Evolutionary conservation across 2,888 invertebrate genomes (phyloP).

Genomic region (Leuctra nigra): DNA sequence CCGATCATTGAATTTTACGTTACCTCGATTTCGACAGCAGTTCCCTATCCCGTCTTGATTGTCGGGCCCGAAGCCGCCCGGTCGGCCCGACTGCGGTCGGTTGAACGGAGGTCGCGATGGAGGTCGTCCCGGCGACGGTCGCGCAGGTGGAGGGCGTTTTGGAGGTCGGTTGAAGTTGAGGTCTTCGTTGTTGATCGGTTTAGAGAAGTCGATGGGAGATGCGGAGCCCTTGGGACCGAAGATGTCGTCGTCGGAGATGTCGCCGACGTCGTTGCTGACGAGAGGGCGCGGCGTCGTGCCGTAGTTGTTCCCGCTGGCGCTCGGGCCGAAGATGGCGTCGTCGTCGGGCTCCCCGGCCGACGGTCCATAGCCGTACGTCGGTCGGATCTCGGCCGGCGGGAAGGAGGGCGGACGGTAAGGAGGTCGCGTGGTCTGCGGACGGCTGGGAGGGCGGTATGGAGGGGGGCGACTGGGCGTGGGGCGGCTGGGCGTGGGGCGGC

Average conservation of each 20-base stretch:
- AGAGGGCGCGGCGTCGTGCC: background rate
- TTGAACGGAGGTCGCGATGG: background rate
- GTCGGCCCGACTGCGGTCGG: background rate
- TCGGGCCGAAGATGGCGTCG: conserved; percentile 24
- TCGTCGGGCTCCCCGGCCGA: conserved; percentile 10
- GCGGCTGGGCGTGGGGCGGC: background rate
- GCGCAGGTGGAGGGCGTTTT: background rate
- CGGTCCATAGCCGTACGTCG: conserved; percentile 15
- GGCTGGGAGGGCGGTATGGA: background rate
- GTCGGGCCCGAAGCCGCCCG: conserved; percentile 2
- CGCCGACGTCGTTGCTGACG: background rate
- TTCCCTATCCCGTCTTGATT: conserved; percentile 27
- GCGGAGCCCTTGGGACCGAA: background rate
- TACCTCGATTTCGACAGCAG: conserved; percentile 26
- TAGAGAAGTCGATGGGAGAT: background rate
- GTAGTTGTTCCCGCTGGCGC: conserved; percentile 1
- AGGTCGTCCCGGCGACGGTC: background rate
- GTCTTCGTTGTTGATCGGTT: conserved; percentile 6
- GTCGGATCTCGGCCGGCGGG: background rate
- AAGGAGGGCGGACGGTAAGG: no score
- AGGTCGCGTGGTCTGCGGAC: background rate
- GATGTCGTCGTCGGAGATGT: conserved; percentile 17
- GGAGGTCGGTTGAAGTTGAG: background rate
- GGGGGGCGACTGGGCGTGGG: conserved; percentile 15
- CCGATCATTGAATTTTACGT: conserved; percentile 23